These are phyloP conservation scores for Oreotrochilus melanogaster DNA, from an alignment of 2,113 vertebrate genomes.

Conservation along the genomic window DNA sequence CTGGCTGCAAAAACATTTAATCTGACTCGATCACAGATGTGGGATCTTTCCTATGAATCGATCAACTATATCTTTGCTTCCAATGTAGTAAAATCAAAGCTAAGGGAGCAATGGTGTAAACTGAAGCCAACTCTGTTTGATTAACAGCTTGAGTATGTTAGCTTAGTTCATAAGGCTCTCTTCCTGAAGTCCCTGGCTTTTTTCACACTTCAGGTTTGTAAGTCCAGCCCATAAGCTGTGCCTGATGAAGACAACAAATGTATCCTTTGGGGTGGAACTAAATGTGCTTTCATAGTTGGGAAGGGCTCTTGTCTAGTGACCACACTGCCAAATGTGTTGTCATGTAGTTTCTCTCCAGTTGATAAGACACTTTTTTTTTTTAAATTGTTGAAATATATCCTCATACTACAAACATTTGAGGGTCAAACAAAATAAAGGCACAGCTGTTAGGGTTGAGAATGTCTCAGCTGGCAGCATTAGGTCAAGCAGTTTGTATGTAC, in stretches of 20 bases:
- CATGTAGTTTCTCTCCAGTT: not conserved
- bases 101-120: constrained; percentile 85
- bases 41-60: constrained; percentile 89
- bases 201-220: not conserved
- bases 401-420: not conserved
- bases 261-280: not conserved
- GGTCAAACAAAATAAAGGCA: not conserved
- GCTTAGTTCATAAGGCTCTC: not conserved
- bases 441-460: not conserved
- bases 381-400: not conserved
- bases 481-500: not conserved
- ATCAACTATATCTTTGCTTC: constrained; percentile 90
- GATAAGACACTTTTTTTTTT: accelerated
- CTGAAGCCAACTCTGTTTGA: constrained; percentile 76
- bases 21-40: constrained; percentile 84
- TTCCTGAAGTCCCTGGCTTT: not conserved
- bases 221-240: not conserved
- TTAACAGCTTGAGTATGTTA: not conserved
- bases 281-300: not conserved
- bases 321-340: not conserved
- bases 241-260: not conserved
- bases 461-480: not conserved
- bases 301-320: not conserved
- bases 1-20: constrained; percentile 89
- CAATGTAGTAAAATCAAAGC: constrained; percentile 80